Percentiles rank a stretch among this genome's conserved stretches.
These are phyloP conservation scores for Sympetrum striolatum DNA, from an alignment of 2,888 invertebrate species.

Conservation along the genomic window DNA sequence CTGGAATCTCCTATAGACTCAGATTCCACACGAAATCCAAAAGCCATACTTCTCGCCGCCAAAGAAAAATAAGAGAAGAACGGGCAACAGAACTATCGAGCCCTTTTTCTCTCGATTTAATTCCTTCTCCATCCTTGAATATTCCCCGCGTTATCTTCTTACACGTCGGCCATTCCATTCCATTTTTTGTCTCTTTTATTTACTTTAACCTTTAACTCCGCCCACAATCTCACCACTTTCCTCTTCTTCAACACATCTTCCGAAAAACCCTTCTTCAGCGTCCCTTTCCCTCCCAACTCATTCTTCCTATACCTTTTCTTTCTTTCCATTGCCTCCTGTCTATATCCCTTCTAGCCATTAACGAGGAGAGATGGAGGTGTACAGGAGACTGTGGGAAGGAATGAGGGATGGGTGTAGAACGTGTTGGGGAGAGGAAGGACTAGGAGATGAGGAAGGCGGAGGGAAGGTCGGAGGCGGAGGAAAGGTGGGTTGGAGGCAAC, in stretches of 20 bases:
- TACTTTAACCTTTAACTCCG: constrained; percentile 36
- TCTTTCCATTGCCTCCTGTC: background rate
- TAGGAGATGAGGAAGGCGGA: background rate
- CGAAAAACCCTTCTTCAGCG: background rate
- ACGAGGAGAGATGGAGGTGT: constrained; percentile 8
- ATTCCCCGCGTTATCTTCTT: constrained; percentile 25
- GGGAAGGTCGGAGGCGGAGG: background rate
- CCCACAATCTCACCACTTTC: constrained; percentile 19
- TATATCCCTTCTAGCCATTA: background rate
- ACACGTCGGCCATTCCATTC: constrained; percentile 38
- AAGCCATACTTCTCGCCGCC: background rate
- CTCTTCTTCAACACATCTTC: background rate
- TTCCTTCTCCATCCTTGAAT: constrained; percentile 14
- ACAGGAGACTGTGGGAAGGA: background rate
- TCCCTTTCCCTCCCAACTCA: constrained; percentile 14
- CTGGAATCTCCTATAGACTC: too few species aligned
- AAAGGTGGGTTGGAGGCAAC: constrained; percentile 4
- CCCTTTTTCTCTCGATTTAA: background rate
- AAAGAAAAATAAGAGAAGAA: background rate
- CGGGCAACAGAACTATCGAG: background rate
- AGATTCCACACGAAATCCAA: background rate
- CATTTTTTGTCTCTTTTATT: constrained; percentile 11
- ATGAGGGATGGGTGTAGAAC: background rate
- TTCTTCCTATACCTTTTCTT: background rate
- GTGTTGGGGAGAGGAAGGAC: background rate